Evolutionary conservation across 2,113 vertebrate genomes (phyloP).

Genomic region (Lota lota): DNA sequence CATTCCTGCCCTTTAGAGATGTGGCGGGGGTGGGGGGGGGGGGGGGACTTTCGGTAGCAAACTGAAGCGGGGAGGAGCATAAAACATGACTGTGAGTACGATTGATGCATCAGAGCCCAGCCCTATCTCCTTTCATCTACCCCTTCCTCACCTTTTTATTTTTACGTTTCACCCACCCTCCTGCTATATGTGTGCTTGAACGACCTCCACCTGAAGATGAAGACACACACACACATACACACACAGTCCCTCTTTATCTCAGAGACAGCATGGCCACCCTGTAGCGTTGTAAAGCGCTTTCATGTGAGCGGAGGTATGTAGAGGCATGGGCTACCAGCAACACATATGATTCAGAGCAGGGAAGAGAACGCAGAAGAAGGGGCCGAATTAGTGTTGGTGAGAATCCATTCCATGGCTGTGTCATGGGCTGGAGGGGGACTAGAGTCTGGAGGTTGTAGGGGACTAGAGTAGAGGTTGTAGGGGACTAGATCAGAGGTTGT

Average conservation of each 20-base stretch:
- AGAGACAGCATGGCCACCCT: background rate
- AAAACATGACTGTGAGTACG: conserved; percentile 20
- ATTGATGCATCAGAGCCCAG: conserved; percentile 25
- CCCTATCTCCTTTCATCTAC: conserved; percentile 22
- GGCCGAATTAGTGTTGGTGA: no score
- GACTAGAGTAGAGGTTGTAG: no score
- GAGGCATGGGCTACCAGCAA: no score
- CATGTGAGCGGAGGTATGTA: no score
- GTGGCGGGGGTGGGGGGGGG: background rate
- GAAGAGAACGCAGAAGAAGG: no score
- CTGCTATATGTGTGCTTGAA: conserved; percentile 5
- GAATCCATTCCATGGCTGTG: no score
- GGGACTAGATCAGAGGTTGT: no score
- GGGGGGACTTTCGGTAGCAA: no score
- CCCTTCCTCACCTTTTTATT: background rate
- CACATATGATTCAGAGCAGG: no score
- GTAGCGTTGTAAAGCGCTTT: no score
- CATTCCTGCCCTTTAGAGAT: conserved; percentile 51
- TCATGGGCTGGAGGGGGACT: no score
- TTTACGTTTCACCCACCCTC: conserved; percentile 20
- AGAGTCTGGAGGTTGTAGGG: no score
- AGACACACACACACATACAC: background rate
- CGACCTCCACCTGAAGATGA: conserved; percentile 2
- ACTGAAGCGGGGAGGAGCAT: conserved; percentile 15
- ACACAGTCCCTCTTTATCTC: background rate